A percentile compares a stretch with the other conserved stretches of the same genome.
phyloP scores from a whole-genome alignment of 2,888 invertebrate species.

The Hoplodrina ambigua region DNA sequence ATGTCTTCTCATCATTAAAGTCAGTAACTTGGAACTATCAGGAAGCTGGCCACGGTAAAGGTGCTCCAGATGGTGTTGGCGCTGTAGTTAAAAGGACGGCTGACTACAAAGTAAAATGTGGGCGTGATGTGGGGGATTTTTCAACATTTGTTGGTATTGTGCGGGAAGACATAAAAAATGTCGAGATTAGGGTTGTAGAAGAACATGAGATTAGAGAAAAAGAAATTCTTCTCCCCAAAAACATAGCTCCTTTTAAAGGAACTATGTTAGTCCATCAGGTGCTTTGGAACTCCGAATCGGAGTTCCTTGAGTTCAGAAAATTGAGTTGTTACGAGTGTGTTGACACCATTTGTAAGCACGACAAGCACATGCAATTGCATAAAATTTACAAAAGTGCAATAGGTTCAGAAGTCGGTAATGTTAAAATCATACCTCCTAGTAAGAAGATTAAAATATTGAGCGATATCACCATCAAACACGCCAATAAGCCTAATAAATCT shows the following conservation, averaged over 20 bases:
- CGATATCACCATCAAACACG: conserved; percentile 8
- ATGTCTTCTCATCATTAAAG: conserved; percentile 24
- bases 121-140: conserved; percentile 23
- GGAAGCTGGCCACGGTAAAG: conserved; percentile 72
- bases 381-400: conserved; percentile 16
- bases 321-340: conserved; percentile 14
- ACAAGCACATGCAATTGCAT: too few relatives aligned
- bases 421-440: conserved; percentile 1
- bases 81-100: conserved; percentile 68
- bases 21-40: conserved; percentile 65
- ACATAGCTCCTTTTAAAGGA: conserved; percentile 27
- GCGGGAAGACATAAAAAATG: conserved; percentile 24
- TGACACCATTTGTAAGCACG: too few relatives aligned
- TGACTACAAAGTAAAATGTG: conserved; percentile 52
- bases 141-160: conserved; percentile 24
- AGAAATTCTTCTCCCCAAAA: conserved; percentile 15
- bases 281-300: conserved; percentile 5
- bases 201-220: conserved; percentile 30
- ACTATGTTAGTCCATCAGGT: conserved; percentile 31
- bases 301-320: conserved; percentile 17
- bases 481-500: too few relatives aligned
- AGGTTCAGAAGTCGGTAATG: background rate
- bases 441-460: conserved; percentile 7
- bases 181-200: conserved; percentile 21
- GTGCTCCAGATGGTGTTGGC: conserved; percentile 71